A percentile compares a stretch with the other conserved stretches of the same genome.
phyloP scores from a whole-genome alignment of 2,113 vertebrate species.

The Zingel zingel region DNA sequence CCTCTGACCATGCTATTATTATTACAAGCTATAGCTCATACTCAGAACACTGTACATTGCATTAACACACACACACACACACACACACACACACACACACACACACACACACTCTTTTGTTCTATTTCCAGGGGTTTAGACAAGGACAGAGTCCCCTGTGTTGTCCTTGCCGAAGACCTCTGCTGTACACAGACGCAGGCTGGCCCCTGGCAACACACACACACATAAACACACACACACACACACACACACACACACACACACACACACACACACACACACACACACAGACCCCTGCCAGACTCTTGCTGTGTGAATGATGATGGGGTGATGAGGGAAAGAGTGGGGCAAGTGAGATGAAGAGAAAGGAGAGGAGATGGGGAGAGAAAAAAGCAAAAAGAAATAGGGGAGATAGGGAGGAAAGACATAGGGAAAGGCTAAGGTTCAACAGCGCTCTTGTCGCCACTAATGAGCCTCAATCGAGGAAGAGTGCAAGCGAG shows the following conservation, averaged over 20 bases:
- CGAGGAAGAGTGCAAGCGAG: slow-evolving; percentile 5
- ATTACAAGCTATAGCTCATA: slow-evolving; percentile 62
- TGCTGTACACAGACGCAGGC: slow-evolving; percentile 59
- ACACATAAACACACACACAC: slow-evolving; percentile 28
- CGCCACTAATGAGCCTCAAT: slow-evolving; percentile 69
- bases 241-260: slow-evolving; percentile 17
- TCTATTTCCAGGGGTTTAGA: slow-evolving; percentile 72
- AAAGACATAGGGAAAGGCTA: slow-evolving; percentile 45
- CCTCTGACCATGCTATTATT: slow-evolving; percentile 70
- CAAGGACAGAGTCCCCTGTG: slow-evolving; percentile 79
- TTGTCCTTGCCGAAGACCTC: slow-evolving; percentile 77
- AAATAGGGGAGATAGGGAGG: slow-evolving; percentile 23
- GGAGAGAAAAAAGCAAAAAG: background rate
- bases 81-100: slow-evolving; percentile 25
- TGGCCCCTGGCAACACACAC: slow-evolving; percentile 58
- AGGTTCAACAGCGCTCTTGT: slow-evolving; percentile 68
- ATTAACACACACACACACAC: slow-evolving; percentile 32
- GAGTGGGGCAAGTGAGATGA: slow-evolving; percentile 58
- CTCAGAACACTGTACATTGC: slow-evolving; percentile 47
- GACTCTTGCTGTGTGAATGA: slow-evolving; percentile 74
- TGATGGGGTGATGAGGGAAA: slow-evolving; percentile 71
- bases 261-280: slow-evolving; percentile 20
- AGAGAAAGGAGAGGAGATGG: slow-evolving; percentile 37
- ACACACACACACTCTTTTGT: slow-evolving; percentile 59
- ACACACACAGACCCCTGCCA: slow-evolving; percentile 53